Percentiles rank a stretch among this genome's conserved stretches.
Conservation (phyloP, 2,888 invertebrate species). For the Archips crataeganus region DNA sequence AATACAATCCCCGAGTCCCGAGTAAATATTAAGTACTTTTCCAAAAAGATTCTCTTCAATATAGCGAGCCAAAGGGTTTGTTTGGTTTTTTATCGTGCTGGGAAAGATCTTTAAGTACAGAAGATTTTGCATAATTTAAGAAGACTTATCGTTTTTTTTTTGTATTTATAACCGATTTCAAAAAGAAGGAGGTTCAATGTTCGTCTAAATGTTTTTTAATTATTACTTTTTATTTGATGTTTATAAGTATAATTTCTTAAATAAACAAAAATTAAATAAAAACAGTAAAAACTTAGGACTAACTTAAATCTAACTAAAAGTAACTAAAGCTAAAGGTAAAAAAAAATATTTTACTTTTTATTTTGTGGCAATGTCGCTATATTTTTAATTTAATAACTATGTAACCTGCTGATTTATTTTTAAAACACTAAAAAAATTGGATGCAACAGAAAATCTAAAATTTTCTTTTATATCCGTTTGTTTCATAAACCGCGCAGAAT, state of each 20-base stretch:
- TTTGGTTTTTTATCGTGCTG: constrained; percentile 28
- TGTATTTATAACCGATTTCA: not conserved
- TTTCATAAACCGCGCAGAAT: not conserved
- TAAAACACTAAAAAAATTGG: not conserved
- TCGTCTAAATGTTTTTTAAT: no score
- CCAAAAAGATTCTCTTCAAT: constrained; percentile 23
- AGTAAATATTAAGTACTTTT: constrained; percentile 31
- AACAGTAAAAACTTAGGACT: no score
- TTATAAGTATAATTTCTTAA: no score
- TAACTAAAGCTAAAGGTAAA: no score
- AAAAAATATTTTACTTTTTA: not conserved
- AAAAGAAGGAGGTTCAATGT: not conserved
- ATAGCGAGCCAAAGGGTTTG: constrained; percentile 25
- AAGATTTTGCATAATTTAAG: not conserved
- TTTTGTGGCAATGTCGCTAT: not conserved
- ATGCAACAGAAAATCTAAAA: not conserved
- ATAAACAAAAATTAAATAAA: no score
- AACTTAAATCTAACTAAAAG: no score
- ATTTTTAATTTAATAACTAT: not conserved
- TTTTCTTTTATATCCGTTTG: not conserved
- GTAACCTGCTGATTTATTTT: not conserved
- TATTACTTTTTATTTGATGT: no score
- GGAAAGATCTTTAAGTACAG: constrained; percentile 14
- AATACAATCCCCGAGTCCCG: constrained; percentile 17
- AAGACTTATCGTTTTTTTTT: not conserved